Conservation (phyloP, 2,888 invertebrate species). For the Busseola fusca region DNA sequence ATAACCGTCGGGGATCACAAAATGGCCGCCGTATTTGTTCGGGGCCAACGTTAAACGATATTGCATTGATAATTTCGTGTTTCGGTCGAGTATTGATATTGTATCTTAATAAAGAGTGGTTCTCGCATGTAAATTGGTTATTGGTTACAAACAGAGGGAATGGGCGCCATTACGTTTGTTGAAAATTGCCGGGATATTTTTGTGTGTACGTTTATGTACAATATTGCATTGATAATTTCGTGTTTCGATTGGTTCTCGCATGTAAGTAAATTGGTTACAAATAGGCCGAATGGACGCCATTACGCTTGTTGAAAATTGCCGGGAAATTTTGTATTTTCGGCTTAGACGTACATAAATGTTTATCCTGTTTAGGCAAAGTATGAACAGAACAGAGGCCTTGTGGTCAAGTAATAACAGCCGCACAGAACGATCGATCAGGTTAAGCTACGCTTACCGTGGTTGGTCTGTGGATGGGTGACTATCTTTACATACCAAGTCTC, state of each 20-base stretch:
- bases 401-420: background rate
- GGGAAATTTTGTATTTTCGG: conserved; percentile 19
- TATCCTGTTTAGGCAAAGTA: conserved; percentile 18
- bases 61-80: conserved; percentile 64
- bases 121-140: conserved; percentile 21
- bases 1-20: conserved; percentile 56
- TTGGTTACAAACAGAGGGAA: too few relatives aligned
- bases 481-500: too few relatives aligned
- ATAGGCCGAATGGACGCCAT: conserved; percentile 18
- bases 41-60: conserved; percentile 59
- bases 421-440: background rate
- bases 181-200: too few relatives aligned
- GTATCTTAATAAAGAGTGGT: conserved; percentile 60
- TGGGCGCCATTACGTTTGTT: too few relatives aligned
- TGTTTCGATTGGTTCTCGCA: conserved; percentile 48
- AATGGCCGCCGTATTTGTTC: conserved; percentile 62
- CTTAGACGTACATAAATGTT: conserved; percentile 16
- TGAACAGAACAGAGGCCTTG: background rate
- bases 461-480: background rate
- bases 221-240: conserved; percentile 64
- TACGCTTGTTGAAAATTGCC: conserved; percentile 21
- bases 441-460: background rate
- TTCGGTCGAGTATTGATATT: conserved; percentile 57
- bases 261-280: conserved; percentile 59
- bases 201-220: too few relatives aligned